These are phyloP conservation scores for Proterorhinus semilunaris DNA, from an alignment of 2,113 vertebrate genomes.

Conservation along the genomic window DNA sequence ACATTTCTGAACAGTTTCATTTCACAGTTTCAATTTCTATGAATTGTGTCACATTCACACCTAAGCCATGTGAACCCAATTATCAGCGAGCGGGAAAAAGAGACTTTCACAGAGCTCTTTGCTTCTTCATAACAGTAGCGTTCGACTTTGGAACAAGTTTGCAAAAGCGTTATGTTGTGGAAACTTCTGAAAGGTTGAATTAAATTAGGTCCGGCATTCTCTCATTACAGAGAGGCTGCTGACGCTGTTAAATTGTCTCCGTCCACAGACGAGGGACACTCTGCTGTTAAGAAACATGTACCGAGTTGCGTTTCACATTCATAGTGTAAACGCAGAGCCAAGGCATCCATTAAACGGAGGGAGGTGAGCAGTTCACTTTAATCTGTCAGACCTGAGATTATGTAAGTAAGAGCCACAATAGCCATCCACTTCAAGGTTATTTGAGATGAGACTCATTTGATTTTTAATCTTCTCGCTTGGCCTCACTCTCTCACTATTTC, in stretches of 20 bases:
- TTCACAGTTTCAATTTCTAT: not conserved
- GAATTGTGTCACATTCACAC: not conserved
- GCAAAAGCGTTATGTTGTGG: not conserved
- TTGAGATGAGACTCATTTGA: slow-evolving; percentile 38
- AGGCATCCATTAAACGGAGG: slow-evolving; percentile 40
- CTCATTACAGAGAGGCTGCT: not conserved
- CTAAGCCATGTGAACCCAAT: slow-evolving; percentile 28
- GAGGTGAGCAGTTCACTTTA: slow-evolving; percentile 47
- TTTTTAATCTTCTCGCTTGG: slow-evolving; percentile 36
- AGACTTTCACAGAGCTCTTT: slow-evolving; percentile 18
- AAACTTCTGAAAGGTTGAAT: not conserved
- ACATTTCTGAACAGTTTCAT: not conserved
- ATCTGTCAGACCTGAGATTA: slow-evolving; percentile 35
- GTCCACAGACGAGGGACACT: slow-evolving; percentile 28
- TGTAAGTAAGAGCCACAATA: slow-evolving; percentile 4
- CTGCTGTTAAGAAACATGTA: slow-evolving; percentile 34
- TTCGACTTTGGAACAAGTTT: slow-evolving; percentile 4
- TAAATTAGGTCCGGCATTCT: slow-evolving; percentile 10
- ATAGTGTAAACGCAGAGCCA: slow-evolving; percentile 28
- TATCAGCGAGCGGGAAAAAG: slow-evolving; percentile 45
- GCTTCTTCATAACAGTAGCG: not conserved
- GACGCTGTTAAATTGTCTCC: slow-evolving; percentile 8
- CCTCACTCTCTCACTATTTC: slow-evolving; percentile 13
- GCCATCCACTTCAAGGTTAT: slow-evolving; percentile 42
- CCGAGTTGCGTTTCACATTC: slow-evolving; percentile 26